Evolutionary conservation across 2,113 vertebrate species (phyloP).

Genomic region (Nipponia nippon): DNA sequence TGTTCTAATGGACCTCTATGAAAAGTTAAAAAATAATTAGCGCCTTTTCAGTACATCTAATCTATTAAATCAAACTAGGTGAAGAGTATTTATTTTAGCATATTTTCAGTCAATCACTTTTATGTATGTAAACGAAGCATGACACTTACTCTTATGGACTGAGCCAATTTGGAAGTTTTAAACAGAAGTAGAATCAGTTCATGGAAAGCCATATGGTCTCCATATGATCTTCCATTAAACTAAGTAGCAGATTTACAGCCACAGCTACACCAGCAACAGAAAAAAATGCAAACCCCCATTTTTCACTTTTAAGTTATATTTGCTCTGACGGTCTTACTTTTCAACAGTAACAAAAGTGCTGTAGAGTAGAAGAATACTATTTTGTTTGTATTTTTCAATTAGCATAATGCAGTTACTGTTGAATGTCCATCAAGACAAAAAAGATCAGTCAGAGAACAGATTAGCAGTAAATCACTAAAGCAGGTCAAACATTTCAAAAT

Average conservation of each 20-base stretch:
- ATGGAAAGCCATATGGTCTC: constrained; percentile 16
- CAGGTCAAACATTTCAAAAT: background rate
- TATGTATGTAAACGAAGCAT: constrained; percentile 1
- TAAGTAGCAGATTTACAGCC: constrained; percentile 31
- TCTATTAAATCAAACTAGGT: background rate
- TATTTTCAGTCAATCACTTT: background rate
- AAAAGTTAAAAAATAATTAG: background rate
- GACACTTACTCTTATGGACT: background rate
- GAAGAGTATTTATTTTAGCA: background rate
- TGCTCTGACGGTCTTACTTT: background rate
- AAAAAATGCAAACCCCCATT: background rate
- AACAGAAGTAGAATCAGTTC: constrained; percentile 18
- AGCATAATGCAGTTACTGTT: background rate
- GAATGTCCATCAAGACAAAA: background rate
- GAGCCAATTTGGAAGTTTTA: constrained; percentile 28
- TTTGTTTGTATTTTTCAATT: background rate
- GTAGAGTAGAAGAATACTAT: background rate
- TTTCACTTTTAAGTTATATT: background rate
- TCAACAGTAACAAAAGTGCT: background rate
- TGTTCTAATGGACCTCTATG: background rate
- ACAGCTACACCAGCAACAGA: background rate
- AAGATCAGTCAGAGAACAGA: background rate
- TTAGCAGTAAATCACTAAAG: background rate
- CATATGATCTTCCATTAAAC: constrained; percentile 44
- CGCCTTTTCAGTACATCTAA: background rate